A percentile compares a stretch with the other conserved stretches of the same genome.
Evolutionary conservation across 2,113 vertebrate species (phyloP).

Genomic region (Puffinus mauretanicus): DNA sequence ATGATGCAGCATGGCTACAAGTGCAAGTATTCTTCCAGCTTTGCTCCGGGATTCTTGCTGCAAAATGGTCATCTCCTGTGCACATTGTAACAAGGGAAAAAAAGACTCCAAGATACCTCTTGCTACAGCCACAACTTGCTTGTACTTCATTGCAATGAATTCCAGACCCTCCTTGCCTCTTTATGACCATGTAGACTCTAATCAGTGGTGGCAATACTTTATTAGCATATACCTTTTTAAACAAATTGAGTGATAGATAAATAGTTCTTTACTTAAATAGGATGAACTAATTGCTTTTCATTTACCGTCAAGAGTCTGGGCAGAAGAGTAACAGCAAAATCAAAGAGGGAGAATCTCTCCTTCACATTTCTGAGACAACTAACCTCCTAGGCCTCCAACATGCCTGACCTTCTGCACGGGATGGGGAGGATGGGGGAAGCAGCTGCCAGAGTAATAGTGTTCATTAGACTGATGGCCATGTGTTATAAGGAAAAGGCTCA

Average conservation of each 20-base stretch:
- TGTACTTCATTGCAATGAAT: neutral
- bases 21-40: neutral
- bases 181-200: neutral
- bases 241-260: neutral
- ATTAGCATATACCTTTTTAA: neutral
- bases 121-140: neutral
- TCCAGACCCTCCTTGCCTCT: neutral
- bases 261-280: neutral
- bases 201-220: neutral
- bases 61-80: neutral
- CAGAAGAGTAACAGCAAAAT: neutral
- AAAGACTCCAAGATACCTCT: neutral
- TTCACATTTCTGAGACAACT: neutral
- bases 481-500: neutral
- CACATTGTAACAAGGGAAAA: neutral
- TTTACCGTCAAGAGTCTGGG: neutral
- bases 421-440: neutral
- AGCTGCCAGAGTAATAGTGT: neutral
- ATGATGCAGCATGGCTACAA: neutral
- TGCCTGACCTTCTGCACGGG: neutral
- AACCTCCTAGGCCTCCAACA: neutral
- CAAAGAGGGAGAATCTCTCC: neutral
- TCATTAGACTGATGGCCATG: neutral
- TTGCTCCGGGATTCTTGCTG: neutral
- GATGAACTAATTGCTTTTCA: neutral